Conservation (phyloP, 1,140 invertebrate species). For the Catajapyx aquilonaris region DNA sequence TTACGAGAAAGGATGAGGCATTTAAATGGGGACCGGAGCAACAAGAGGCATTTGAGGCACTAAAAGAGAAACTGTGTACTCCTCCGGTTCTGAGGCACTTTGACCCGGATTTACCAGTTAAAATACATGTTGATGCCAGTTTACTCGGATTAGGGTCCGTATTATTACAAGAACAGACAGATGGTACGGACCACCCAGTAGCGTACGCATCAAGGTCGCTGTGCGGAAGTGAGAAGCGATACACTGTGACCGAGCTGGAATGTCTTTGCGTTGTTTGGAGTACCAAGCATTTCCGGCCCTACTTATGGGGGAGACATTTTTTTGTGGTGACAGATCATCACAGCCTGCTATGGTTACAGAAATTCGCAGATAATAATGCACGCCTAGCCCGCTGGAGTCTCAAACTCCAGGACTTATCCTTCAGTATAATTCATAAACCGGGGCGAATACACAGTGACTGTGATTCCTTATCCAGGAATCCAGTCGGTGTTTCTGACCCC, state of each 20-base stretch:
- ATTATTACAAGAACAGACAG: neutral
- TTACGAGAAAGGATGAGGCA: constrained; percentile 13
- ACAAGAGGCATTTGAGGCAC: constrained; percentile 10
- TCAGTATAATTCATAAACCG: constrained; percentile 8
- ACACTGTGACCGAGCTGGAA: constrained; percentile 7
- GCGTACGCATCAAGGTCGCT: constrained; percentile 5
- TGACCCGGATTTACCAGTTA: constrained; percentile 3
- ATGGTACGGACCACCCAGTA: neutral
- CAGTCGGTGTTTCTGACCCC: neutral
- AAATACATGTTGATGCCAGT: neutral
- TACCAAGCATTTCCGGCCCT: constrained; percentile 11
- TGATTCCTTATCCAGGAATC: constrained; percentile 11
- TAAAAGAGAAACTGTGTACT: constrained; percentile 11
- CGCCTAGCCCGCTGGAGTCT: no score
- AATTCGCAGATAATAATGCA: no score
- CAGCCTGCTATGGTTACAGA: constrained; percentile 11
- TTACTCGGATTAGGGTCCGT: neutral
- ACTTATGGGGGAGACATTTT: constrained; percentile 10
- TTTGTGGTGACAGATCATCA: constrained; percentile 13
- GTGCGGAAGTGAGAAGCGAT: constrained; percentile 3
- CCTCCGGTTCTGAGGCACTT: constrained; percentile 5
- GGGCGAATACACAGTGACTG: constrained; percentile 10
- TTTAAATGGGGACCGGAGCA: constrained; percentile 10
- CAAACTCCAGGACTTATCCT: constrained; percentile 8
- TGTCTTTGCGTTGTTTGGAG: constrained; percentile 7